phyloP scores from a whole-genome alignment of 2,888 invertebrate species.

The Colletes collaris region DNA sequence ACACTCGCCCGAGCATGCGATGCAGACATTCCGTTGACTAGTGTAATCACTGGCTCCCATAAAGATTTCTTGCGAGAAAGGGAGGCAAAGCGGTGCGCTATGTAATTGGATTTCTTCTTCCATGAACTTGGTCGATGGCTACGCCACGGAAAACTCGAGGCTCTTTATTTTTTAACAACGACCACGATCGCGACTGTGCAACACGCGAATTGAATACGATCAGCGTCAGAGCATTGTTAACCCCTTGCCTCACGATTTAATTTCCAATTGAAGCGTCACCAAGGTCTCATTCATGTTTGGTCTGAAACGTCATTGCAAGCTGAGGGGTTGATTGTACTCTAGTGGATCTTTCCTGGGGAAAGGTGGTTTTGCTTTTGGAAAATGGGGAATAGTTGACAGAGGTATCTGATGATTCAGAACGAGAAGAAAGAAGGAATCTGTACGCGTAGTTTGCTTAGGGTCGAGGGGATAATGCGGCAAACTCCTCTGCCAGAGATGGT shows the following conservation, averaged over 20 bases:
- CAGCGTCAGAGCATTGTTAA: neutral
- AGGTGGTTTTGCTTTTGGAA: too few species aligned
- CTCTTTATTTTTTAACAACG: neutral
- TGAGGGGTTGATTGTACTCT: too few species aligned
- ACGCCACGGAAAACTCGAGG: conserved; percentile 4
- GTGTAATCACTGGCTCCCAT: conserved; percentile 29
- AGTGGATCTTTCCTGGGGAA: too few species aligned
- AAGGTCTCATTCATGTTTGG: too few species aligned
- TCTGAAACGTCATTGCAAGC: too few species aligned
- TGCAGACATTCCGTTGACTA: conserved; percentile 28
- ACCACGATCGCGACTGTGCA: neutral
- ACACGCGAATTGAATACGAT: neutral
- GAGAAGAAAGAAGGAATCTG: conserved; percentile 56
- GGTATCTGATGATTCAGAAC: too few species aligned
- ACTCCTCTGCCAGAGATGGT: conserved; percentile 11
- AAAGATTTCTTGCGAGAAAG: conserved; percentile 35
- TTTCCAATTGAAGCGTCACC: too few species aligned
- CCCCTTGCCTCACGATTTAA: too few species aligned
- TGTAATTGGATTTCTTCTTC: conserved; percentile 58
- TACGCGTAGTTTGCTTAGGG: conserved; percentile 68
- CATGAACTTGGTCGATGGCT: conserved; percentile 41
- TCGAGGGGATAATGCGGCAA: conserved; percentile 67
- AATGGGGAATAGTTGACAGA: too few species aligned
- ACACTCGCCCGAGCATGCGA: neutral
- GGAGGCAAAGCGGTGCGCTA: conserved; percentile 29